A percentile compares a stretch with the other conserved stretches of the same genome.
Evolutionary conservation across 2,888 invertebrate genomes (phyloP).

Genomic region (Leucania comma): DNA sequence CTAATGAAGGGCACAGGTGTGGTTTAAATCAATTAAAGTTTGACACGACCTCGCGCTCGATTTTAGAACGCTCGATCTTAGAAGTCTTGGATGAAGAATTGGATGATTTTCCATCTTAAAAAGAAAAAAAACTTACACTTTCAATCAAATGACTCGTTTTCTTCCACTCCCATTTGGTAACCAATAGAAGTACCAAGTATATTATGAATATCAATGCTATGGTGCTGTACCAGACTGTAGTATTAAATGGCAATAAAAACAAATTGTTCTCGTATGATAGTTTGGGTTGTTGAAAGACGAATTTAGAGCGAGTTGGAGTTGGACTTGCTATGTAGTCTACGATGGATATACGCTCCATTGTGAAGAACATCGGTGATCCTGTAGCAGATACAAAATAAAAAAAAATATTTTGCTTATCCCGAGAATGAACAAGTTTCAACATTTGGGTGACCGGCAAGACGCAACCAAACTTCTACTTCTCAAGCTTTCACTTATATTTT

Average conservation of each 20-base stretch:
- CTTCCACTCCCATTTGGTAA: constrained; percentile 85
- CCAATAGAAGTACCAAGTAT: constrained; percentile 79
- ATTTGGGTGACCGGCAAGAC: neutral
- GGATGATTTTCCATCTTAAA: no score
- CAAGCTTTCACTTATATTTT: neutral
- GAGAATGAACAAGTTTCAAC: neutral
- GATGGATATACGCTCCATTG: constrained; percentile 90
- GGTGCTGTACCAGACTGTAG: constrained; percentile 92
- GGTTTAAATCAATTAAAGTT: no score
- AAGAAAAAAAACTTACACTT: constrained; percentile 36
- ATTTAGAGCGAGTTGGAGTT: constrained; percentile 92
- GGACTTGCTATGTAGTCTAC: constrained; percentile 93
- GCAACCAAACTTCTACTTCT: neutral
- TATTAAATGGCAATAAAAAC: constrained; percentile 92
- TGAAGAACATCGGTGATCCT: constrained; percentile 93
- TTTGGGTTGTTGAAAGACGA: constrained; percentile 94
- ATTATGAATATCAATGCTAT: constrained; percentile 85
- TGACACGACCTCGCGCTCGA: no score
- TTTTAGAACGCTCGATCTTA: no score
- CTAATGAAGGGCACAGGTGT: no score
- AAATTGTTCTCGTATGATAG: constrained; percentile 93
- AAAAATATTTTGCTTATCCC: neutral
- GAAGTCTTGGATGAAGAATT: no score
- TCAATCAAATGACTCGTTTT: constrained; percentile 59
- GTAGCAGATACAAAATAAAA: constrained; percentile 48